Evolutionary conservation across 1,140 invertebrate species (phyloP), one percentile per base, ranked within the genome.

Genomic region (Triops longicaudatus): DNA sequence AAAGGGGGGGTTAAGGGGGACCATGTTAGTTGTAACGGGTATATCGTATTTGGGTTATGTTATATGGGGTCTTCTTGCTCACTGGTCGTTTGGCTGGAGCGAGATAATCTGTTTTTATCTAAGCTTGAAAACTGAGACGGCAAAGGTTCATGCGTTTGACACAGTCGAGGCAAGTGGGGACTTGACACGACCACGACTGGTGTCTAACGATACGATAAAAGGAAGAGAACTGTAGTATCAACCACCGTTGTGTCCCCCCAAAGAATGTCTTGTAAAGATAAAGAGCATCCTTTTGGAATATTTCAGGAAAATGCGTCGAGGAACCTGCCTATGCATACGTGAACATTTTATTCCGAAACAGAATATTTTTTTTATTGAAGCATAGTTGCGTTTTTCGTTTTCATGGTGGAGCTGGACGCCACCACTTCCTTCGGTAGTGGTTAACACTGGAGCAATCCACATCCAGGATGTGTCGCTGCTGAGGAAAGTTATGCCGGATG

Each of bases 401-500:
- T 63, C 31, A 7, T 63, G 50, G 14, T 6, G 14, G 22, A n/a
- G 17, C 22, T 63, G 50, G 14, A 22, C 50, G 50, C 50, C 50
- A 63, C 50, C 50, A 63, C 50, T 63, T 63, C 50, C 50, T 63
- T 63, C 50, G 50, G 50, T 63, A 63, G 50, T 63, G 50, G 50
- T 63, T 63, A 63, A 63, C 14, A 63, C 50, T 63, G 50, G 6
- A 63, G 50, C 50, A 63, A 63, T 63, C 50, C 50, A 63, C 50
- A 63, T 63, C 50, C 50, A 63, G 50, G 50, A 63, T 63, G 50
- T 63, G 50, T 63, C 50, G 50, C 50, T 63, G 50, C 50, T 22
- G 50, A 63, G 50, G 50, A 63, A 63, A 63, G 50, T 63, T 63
- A 63, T 63, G 50, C 50, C 50, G 50, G 50, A 63, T 63, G 50